A percentile compares a stretch with the other conserved stretches of the same genome.
These are phyloP conservation scores for Apocrypta bakeri DNA, from an alignment of 1,140 invertebrate genomes.

Conservation along the genomic window DNA sequence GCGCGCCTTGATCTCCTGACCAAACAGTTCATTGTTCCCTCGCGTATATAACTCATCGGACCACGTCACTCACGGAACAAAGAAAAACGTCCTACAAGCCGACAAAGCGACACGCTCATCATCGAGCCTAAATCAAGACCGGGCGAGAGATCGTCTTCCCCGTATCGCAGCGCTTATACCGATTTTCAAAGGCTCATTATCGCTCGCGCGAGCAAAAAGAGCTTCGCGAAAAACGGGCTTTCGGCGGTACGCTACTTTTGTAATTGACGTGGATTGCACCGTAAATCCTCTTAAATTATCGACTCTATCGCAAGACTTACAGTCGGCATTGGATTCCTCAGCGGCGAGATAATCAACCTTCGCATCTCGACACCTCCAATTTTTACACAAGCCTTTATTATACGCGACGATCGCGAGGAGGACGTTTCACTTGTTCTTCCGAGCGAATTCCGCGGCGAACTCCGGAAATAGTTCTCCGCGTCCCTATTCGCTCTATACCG, in stretches of 20 bases:
- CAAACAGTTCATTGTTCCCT: constrained; percentile 24
- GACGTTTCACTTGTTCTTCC: constrained; percentile 53
- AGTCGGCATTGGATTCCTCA: constrained; percentile 21
- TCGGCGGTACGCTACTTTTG: constrained; percentile 14
- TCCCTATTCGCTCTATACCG: not conserved
- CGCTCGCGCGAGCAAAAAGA: constrained; percentile 3
- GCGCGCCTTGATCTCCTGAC: not conserved
- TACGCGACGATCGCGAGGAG: not conserved
- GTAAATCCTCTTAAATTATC: constrained; percentile 52
- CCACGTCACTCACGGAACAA: not conserved
- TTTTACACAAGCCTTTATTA: not conserved
- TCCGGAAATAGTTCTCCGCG: constrained; percentile 8
- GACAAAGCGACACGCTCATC: constrained; percentile 31
- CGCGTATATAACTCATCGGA: not conserved
- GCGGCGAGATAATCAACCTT: not conserved
- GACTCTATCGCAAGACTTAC: not conserved
- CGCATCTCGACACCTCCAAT: not conserved
- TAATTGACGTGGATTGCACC: constrained; percentile 51
- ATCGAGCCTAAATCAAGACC: constrained; percentile 28
- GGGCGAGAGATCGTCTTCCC: not conserved
- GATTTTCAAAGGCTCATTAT: constrained; percentile 40
- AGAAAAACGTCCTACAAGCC: not conserved
- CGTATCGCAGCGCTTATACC: not conserved
- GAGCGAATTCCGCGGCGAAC: constrained; percentile 14
- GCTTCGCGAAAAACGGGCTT: not conserved